Percentiles rank a stretch among this genome's conserved stretches.
Evolutionary conservation across 2,797 vertebrate genomes (phyloP).

Genomic region (Micromesistius poutassou): DNA sequence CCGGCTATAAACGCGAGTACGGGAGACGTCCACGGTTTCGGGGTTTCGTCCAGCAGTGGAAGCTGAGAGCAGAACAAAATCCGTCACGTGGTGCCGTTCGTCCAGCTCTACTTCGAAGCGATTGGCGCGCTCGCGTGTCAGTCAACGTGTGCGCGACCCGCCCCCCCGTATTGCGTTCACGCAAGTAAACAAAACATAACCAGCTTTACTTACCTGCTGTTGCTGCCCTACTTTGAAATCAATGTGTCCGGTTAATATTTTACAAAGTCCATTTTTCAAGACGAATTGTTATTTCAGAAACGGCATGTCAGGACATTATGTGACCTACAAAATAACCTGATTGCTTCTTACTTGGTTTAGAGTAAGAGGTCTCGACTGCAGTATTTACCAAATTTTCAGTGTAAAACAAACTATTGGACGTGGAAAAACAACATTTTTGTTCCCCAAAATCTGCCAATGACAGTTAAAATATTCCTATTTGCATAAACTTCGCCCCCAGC

Average conservation of each 20-base stretch:
- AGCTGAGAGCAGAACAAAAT: constrained; percentile 27
- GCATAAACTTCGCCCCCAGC: too few species aligned
- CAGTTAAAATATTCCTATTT: too few species aligned
- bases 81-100: constrained; percentile 39
- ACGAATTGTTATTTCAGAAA: too few species aligned
- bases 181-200: constrained; percentile 57
- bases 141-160: constrained; percentile 13
- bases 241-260: constrained; percentile 36
- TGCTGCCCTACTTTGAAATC: constrained; percentile 15
- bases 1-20: constrained; percentile 14
- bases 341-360: too few species aligned
- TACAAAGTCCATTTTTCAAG: constrained; percentile 2
- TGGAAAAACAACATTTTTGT: too few species aligned
- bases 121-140: constrained; percentile 47
- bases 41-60: not conserved
- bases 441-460: too few species aligned
- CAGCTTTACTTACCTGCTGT: not conserved
- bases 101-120: constrained; percentile 39
- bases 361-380: too few species aligned
- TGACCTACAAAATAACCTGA: too few species aligned
- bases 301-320: too few species aligned
- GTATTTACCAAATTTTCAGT: too few species aligned
- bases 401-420: too few species aligned
- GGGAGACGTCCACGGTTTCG: constrained; percentile 28
- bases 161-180: constrained; percentile 37